Base-by-base conservation (phyloP, 2,113 vertebrate species). In the Pampusana beccarii region DNA sequence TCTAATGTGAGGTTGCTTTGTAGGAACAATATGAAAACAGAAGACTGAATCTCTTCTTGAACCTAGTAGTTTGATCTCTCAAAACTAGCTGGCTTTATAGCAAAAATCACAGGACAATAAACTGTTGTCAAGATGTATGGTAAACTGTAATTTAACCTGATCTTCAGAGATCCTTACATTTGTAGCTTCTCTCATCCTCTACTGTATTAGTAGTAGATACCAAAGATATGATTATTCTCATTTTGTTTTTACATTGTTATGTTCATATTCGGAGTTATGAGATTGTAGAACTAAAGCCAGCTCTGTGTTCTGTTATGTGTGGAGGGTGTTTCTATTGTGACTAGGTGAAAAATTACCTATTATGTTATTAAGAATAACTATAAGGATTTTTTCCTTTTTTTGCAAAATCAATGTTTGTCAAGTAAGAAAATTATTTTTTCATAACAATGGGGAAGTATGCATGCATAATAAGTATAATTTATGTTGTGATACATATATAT, bases 1-100 rank as follows among this genome's bases (percentile, higher is more conserved):
- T 72, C 34, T 53, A 44, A 61, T 0, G 0, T 42, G 44, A 88
- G 2, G 5, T 17, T 83, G 28, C 5, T 48, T 86, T 3, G 0
- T 62, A 62, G 46, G 50, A 78, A 16, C 28, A 24, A 2, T 40
- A n/a, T 71, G 42, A 92, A 93, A 89, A 28, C 13, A 54, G 57
- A 67, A 69, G 21, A 17, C 23, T 38, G 53, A 64, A 10, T 80
- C 7, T 69, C 15, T 46, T 86, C 81, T 75, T 85, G 40, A 60
- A 73, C 5, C 6, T 66, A 57, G 6, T 23, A 61, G 44, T 29
- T 38, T 12, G 10, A 5, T 62, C 28, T 70, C 36, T 5, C 5
- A 75, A 33, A 23, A 80, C 6, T 48, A 51, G 34, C 13, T 65
- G 24, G 2, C 78, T 83, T 92, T 53, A 42, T 20, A 74, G 60